Conservation (phyloP, 2,888 invertebrate species). For the Polia nebulosa region DNA sequence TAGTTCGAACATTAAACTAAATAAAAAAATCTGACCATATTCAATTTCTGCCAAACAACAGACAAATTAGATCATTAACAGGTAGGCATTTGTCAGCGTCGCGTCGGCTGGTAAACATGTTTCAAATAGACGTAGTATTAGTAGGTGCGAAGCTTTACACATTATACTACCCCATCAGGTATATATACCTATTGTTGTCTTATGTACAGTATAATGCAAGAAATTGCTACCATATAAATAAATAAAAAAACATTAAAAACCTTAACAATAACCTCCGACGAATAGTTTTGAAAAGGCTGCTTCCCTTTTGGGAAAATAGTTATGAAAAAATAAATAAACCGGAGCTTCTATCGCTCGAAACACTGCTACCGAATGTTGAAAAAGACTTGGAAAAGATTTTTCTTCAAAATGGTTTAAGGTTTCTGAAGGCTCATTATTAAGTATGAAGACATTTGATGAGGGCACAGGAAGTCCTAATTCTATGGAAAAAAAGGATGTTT, state of each 20-base stretch:
- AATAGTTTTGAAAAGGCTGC: constrained; percentile 19
- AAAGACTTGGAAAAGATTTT: not conserved
- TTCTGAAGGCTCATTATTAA: not conserved
- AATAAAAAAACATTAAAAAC: constrained; percentile 47
- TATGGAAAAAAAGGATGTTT: not conserved
- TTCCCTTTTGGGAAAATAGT: not conserved
- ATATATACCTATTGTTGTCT: constrained; percentile 40
- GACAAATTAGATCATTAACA: constrained; percentile 47
- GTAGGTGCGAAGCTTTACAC: constrained; percentile 54
- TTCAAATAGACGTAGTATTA: constrained; percentile 33
- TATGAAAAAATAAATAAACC: not conserved
- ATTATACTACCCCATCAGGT: constrained; percentile 54
- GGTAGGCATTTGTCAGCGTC: constrained; percentile 11
- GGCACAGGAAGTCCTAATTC: constrained; percentile 2
- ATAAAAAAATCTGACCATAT: constrained; percentile 59
- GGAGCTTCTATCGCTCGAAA: not conserved
- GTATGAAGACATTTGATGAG: too few species aligned
- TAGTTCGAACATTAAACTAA: constrained; percentile 67
- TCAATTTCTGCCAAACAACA: constrained; percentile 53
- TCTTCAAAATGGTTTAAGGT: not conserved
- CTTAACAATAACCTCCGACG: constrained; percentile 34
- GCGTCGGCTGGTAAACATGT: not conserved
- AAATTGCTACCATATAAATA: constrained; percentile 45
- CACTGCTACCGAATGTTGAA: constrained; percentile 1
- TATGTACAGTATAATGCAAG: constrained; percentile 54